Base-by-base conservation (phyloP, 2,113 vertebrate genomes). In the Potamarius usumacintae region DNA sequence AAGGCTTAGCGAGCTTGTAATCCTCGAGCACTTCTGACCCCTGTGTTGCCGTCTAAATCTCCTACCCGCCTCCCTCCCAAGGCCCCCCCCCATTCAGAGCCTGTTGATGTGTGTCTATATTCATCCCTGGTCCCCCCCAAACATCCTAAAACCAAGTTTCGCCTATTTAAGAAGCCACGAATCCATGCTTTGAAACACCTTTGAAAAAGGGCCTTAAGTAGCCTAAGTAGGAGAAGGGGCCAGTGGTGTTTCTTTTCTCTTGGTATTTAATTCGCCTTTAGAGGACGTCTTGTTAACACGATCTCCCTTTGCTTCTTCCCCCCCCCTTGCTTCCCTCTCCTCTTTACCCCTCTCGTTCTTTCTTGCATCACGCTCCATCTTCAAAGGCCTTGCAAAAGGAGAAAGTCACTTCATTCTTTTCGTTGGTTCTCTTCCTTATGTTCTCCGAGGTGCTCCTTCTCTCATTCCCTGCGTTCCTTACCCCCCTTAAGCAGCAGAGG, bases 11-110 rank as follows among this genome's bases (percentile, higher is more conserved):
- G 92, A 92, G 92, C 95, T 93, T 96, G 95, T 96, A 96, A 96
- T 96, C 95, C 95, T 90, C 89, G 72, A 93, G 94, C 93, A 96
- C 95, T 96, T 95, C 95, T 96, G 95, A 96, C 95, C 95, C 94
- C 94, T 92, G 90, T 93, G 92, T 94, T 93, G 92, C 91, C 93
- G 93, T 93, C 93, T 94, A 94, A 94, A 93, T 94, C 95, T 91
- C 93, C 94, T 94, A 95, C 94, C 94, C 86, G 7, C 84, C 71
- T 76, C 62, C 79, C 53, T 30, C 30, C 30, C 67, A 48, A 18
- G 9, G 7, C 57, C 27, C 57, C 27, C 18, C 57, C 18, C 25
- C 92, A 94, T 94, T 95, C 92, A 94, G 88, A 89, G 79, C 90
- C 91, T 69, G 90, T 20, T 89, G 92, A 90, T 94, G 94, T 93